Evolutionary conservation across 2,888 invertebrate genomes (phyloP), one percentile per base, ranked within the genome.

Genomic region (Gymnocheta viridis): DNA sequence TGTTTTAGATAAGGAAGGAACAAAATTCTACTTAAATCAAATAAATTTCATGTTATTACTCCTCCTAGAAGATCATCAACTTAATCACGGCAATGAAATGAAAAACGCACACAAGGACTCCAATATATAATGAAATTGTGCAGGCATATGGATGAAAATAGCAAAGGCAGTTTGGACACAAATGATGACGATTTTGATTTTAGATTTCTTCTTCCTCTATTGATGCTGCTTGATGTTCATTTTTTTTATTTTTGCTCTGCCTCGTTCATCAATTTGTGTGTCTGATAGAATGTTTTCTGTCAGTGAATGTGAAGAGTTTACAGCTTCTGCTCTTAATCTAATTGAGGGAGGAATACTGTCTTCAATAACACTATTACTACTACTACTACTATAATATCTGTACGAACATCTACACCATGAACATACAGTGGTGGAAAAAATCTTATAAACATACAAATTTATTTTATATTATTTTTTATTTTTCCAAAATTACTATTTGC

Each of bases 161-260:
- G 38, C 44, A 73, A 58, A 54, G 51, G 17, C 19, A 58, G 44
- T 72, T 79, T 72, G 70, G 74, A 80, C 83, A 70, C 41, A 76
- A 69, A 83, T 83, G 70, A 83, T 80, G 66, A 76, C 58, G 66
- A 72, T 72, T 76, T 76, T 80, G 64, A 66, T 80, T 70, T 79
- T n/a, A 70, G 7, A 64, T 72, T 58, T 70, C 24, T 62, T 58
- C n/a, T 44, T 29, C 58, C 17, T 24, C 29, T 29, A 29, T 64
- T 64, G 10, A 38, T 54, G 29, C 29, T 54, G 22, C 19, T 41
- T 54, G 22, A 14, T 41, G 6, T 35, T 73, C 38, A 69, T 44
- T 67, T 78, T 51, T 44, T 67, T 78, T 51, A 58, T 27, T 12
- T 24, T 67, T 67, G 12, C 44, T 51, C 19, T 70, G 56, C 38